Percentiles rank a stretch among this genome's conserved stretches.
Conservation (phyloP, 2,888 invertebrate genomes). For the Drosophila colorata region DNA sequence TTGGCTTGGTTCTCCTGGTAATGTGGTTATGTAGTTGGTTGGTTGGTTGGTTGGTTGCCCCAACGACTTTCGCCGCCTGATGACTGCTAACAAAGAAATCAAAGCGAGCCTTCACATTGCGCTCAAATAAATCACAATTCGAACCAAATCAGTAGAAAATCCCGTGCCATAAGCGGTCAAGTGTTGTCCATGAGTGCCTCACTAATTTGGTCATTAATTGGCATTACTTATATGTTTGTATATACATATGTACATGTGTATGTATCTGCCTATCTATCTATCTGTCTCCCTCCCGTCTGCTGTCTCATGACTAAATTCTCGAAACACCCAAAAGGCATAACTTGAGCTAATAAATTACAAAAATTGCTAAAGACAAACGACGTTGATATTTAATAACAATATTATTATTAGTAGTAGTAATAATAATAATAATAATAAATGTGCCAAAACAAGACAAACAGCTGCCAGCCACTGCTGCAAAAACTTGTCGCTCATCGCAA, state of each 20-base stretch:
- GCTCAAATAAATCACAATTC: conserved; percentile 78
- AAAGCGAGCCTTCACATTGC: conserved; percentile 74
- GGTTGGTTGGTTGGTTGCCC: conserved; percentile 7
- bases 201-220: conserved; percentile 82
- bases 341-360: conserved; percentile 79
- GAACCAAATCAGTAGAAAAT: conserved; percentile 81
- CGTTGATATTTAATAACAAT: conserved; percentile 55
- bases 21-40: conserved; percentile 3
- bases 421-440: conserved; percentile 67
- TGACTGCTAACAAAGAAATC: conserved; percentile 74
- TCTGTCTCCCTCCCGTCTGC: conserved; percentile 21
- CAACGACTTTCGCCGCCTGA: conserved; percentile 64
- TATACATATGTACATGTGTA: conserved; percentile 16
- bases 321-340: conserved; percentile 79
- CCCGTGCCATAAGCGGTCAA: conserved; percentile 76
- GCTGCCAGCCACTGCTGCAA: conserved; percentile 39
- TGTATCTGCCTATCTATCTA: conserved; percentile 15
- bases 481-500: conserved; percentile 58
- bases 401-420: conserved; percentile 68
- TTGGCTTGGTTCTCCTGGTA: conserved; percentile 23
- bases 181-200: conserved; percentile 78
- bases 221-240: conserved; percentile 66
- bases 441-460: conserved; percentile 71
- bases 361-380: conserved; percentile 76
- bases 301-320: conserved; percentile 66